Percentiles rank a stretch among this genome's conserved stretches.
Conservation (phyloP, 2,888 invertebrate genomes). For the Eupithecia exiguata region DNA sequence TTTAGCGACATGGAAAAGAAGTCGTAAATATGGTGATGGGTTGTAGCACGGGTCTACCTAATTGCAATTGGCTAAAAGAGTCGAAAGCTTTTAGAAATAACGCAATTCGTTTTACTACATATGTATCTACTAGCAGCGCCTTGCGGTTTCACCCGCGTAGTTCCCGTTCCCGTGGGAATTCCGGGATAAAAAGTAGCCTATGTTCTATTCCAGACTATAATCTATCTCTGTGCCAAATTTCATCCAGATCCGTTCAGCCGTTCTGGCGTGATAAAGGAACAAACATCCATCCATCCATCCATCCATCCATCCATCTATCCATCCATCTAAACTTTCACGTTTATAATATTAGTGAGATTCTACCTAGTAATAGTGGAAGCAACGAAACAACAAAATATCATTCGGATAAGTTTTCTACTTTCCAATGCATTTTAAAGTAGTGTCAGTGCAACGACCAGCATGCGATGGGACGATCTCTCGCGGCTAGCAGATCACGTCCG, state of each 20-base stretch:
- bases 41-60: constrained; percentile 56
- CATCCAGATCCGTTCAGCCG: too few relatives aligned
- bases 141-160: too few relatives aligned
- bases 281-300: too few relatives aligned
- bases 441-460: constrained; percentile 82
- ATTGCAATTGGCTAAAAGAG: constrained; percentile 50
- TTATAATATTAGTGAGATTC: constrained; percentile 13
- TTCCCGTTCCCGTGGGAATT: too few relatives aligned
- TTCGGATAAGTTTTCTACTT: constrained; percentile 76
- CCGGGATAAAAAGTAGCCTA: too few relatives aligned
- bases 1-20: constrained; percentile 68
- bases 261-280: too few relatives aligned
- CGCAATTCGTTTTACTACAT: constrained; percentile 24
- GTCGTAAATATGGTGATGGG: constrained; percentile 71
- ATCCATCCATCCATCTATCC: too few relatives aligned
- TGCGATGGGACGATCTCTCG: constrained; percentile 80
- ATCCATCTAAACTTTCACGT: too few relatives aligned
- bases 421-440: constrained; percentile 82
- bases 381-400: constrained; percentile 58
- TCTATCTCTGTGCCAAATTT: too few relatives aligned
- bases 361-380: constrained; percentile 15
- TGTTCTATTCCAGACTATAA: too few relatives aligned
- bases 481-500: constrained; percentile 83
- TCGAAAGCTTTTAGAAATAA: constrained; percentile 47
- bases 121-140: too few relatives aligned